Conservation (phyloP, 2,797 vertebrate species). For the Ctenopoma multispine region DNA sequence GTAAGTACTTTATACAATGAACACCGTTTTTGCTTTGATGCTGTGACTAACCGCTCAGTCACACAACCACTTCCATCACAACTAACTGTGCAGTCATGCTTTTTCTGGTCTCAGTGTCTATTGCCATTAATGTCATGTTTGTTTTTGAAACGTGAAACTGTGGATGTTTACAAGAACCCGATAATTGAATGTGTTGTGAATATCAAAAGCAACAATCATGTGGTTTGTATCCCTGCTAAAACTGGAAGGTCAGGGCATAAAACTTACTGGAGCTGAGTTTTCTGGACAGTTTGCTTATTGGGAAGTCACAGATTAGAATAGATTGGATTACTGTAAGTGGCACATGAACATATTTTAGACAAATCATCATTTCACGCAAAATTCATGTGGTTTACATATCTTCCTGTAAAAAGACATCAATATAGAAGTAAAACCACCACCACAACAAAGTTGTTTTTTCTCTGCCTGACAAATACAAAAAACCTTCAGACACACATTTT, state of each 20-base stretch:
- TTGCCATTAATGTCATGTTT: conserved; percentile 65
- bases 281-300: conserved; percentile 33
- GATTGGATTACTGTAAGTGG: conserved; percentile 46
- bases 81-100: conserved; percentile 36
- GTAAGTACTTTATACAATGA: conserved; percentile 66
- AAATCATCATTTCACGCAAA: conserved; percentile 33
- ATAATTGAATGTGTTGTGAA: conserved; percentile 57
- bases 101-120: conserved; percentile 46
- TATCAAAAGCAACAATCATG: conserved; percentile 64
- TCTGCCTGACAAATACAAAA: neutral
- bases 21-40: conserved; percentile 71
- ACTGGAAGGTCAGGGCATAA: conserved; percentile 14
- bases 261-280: conserved; percentile 27
- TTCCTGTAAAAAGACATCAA: neutral
- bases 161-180: conserved; percentile 55
- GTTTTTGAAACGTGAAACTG: conserved; percentile 63
- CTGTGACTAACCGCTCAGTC: conserved; percentile 73
- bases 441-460: neutral
- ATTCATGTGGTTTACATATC: conserved; percentile 9
- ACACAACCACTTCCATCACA: conserved; percentile 73
- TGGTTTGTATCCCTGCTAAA: conserved; percentile 52
- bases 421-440: conserved; percentile 7
- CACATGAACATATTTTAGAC: conserved; percentile 33
- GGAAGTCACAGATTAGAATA: conserved; percentile 50
- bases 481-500: neutral